Conservation (phyloP, 2,888 invertebrate species). For the Linhomoeus sp. region DNA sequence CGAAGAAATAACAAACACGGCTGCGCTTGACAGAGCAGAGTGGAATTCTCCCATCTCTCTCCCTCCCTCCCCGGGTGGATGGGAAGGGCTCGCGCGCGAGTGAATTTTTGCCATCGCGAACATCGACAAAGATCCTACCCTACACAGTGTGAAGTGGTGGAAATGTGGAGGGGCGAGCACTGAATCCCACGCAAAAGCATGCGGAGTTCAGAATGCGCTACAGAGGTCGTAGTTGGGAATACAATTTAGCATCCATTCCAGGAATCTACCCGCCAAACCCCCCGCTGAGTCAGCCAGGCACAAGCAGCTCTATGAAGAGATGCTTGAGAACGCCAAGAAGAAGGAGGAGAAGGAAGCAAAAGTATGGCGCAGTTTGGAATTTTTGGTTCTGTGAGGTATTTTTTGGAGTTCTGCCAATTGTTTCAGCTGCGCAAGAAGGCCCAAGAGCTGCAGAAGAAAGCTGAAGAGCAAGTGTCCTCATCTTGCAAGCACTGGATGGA, state of each 20-base stretch:
- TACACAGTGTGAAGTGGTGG: not conserved
- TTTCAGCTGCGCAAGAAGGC: slow-evolving; percentile 47
- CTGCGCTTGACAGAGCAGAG: no score
- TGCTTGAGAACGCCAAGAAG: slow-evolving; percentile 54
- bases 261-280: slow-evolving; percentile 57
- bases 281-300: slow-evolving; percentile 56
- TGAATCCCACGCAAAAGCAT: not conserved
- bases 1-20: no score
- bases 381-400: no score
- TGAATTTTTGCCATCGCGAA: not conserved
- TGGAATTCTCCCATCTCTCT: no score
- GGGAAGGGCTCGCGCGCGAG: not conserved
- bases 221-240: no score
- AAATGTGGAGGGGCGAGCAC: no score
- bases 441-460: slow-evolving; percentile 42
- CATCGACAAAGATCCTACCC: not conserved
- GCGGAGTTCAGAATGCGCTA: not conserved
- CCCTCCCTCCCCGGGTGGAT: no score
- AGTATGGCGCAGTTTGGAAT: no score
- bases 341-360: slow-evolving; percentile 30
- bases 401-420: slow-evolving; percentile 33
- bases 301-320: slow-evolving; percentile 53
- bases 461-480: slow-evolving; percentile 46
- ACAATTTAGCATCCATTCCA: slow-evolving; percentile 12
- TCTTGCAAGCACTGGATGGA: slow-evolving; percentile 50